Evolutionary conservation across 2,113 vertebrate genomes (phyloP), one percentile per base, ranked within the genome.

Genomic region (Pedionomus torquatus): DNA sequence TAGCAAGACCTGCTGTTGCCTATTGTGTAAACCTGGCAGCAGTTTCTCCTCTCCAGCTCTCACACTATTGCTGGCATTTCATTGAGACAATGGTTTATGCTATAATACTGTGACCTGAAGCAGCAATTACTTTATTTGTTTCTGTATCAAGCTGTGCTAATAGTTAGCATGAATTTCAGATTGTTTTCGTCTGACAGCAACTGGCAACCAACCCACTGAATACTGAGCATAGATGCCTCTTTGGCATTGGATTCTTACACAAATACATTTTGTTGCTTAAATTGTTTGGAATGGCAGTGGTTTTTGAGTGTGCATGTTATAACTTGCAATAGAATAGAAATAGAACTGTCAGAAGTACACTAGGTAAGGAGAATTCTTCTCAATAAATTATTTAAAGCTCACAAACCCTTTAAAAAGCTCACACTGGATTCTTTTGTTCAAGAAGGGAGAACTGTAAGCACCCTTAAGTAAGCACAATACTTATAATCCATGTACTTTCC

Each of bases 151-250:
- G 52, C 54, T 75, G 33, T 84, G 87, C 39, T 60, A 51, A 90
- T 61, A 89, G 35, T 89, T 76, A 83, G 51, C 55, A 71, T 58
- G 77, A 90, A 93, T 81, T 93, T 70, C 43, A 20, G 84, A 68
- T 83, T 93, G 75, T 94, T 97, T 54, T 85, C 41, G 66, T 80
- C 78, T 93, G 81, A 69, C 79, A 93, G 28, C 66, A 90, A 30
- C 60, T 94, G 46, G 61, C 86, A 95, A 43, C 18, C 9, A 83
- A 3, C 26, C 87, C 35, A 24, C 41, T 80, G 75, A 75, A 49
- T 54, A 15, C 46, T 66, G 44, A 92, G 17, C 17, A 46, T 10
- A 44, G 37, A 52, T 83, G 70, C 58, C 51, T 88, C 20, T 68
- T 90, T 68, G 72, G 48, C 75, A 66, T 10, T 81, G 55, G 43